A percentile compares a stretch with the other conserved stretches of the same genome.
Conservation (phyloP, 2,113 vertebrate genomes). For the Melospiza georgiana region DNA sequence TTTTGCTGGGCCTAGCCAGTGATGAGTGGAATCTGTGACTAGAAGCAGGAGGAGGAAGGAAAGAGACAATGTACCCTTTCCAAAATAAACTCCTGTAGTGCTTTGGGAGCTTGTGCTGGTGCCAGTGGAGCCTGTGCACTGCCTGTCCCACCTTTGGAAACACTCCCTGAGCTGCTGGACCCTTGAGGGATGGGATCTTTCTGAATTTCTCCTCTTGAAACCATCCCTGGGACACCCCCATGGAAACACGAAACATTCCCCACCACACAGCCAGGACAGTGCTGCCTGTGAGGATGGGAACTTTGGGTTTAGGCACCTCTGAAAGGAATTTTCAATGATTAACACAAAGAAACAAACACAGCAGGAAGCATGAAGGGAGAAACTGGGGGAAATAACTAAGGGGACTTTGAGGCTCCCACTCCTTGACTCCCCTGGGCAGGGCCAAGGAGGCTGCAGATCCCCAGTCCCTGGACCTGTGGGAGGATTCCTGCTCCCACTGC, state of each 20-base stretch:
- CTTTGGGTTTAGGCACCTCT: not conserved
- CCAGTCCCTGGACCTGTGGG: not conserved
- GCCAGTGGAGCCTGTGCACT: not conserved
- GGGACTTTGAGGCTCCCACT: not conserved
- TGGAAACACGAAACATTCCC: not conserved
- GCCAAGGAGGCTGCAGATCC: not conserved
- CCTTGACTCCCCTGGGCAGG: not conserved
- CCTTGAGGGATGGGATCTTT: rapidly evolving
- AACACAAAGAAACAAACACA: not conserved
- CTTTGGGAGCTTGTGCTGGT: not conserved
- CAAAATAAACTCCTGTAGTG: not conserved
- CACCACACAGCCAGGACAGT: not conserved
- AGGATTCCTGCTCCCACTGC: not conserved
- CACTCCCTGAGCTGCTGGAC: not conserved
- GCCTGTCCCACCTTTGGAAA: not conserved
- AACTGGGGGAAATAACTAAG: not conserved
- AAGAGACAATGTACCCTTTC: not conserved
- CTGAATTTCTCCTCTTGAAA: not conserved
- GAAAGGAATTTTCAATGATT: not conserved
- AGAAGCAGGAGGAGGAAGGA: not conserved
- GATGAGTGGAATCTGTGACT: not conserved
- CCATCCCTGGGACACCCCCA: not conserved
- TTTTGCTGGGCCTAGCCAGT: not conserved
- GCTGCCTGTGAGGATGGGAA: not conserved
- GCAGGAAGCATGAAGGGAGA: not conserved